phyloP scores from a whole-genome alignment of 2,113 vertebrate genomes.

The Natator depressus region DNA sequence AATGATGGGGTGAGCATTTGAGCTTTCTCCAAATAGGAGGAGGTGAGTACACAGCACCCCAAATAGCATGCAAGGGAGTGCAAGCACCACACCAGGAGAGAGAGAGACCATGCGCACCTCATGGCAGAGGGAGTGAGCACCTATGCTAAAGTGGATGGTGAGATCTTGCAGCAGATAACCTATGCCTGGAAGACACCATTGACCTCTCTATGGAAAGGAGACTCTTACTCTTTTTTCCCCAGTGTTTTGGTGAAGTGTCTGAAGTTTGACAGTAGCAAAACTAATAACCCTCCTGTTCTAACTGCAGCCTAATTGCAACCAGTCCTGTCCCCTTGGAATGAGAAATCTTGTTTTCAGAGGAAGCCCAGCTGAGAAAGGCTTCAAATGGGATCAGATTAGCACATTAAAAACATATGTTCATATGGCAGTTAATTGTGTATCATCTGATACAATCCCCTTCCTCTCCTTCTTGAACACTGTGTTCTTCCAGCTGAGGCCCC shows the following conservation, averaged over 20 bases:
- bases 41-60: background rate
- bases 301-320: background rate
- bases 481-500: constrained; percentile 69
- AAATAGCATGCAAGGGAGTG: too few relatives aligned
- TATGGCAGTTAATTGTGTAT: constrained; percentile 54
- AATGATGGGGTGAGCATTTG: background rate
- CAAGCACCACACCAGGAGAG: background rate
- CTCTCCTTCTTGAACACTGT: constrained; percentile 58
- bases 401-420: constrained; percentile 58
- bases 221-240: accelerated
- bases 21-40: background rate
- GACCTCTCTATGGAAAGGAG: background rate
- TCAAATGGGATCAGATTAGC: constrained; percentile 53
- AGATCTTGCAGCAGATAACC: background rate
- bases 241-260: background rate
- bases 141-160: background rate
- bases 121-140: background rate
- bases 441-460: constrained; percentile 56
- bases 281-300: background rate
- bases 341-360: constrained; percentile 45
- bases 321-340: constrained; percentile 21
- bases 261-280: background rate
- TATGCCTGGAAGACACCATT: background rate
- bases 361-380: constrained; percentile 60
- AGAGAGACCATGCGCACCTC: background rate